Evolutionary conservation across 2,888 invertebrate genomes (phyloP), one percentile per base, ranked within the genome.

Genomic region (Agrotis ipsilon): DNA sequence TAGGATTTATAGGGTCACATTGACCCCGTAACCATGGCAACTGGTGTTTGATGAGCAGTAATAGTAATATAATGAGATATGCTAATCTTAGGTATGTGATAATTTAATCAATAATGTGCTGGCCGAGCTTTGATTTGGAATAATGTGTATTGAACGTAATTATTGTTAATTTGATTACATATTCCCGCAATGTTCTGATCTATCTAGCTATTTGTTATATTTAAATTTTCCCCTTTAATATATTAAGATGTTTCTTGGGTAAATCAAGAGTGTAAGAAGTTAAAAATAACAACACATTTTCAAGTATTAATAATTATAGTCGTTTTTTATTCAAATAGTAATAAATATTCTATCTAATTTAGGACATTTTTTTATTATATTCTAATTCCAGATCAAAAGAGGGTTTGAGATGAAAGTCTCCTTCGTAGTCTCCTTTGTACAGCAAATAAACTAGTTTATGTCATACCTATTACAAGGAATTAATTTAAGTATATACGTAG

Each of bases 1-100:
- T 70, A 65, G 51, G 49, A 82, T 80, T 77, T 64, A 69, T 63
- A 60, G 45, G 21, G 4, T 19, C 48, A 21, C 21, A 60, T 64
- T 60, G 63, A 59, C 57, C 24, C 21, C 3, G 64, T 71, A 18
- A 54, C 52, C 19, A 62, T 57, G 46, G 57, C 61, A 55, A 51
- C 57, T 46, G 24, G 46, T 27, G 32, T 62, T 14, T 27, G 60
- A n/a, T 57, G 32, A 68, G 49, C 63, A 70, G 27, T 61, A 64
- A 49, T 45, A 43, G 24, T 48, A 57, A 48, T 49, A 39, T 67
- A 58, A 70, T 67, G 61, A 62, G 60, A 55, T 76, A 76, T 65
- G 72, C 4, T 62, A 71, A 81, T 68, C 49, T 45, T 21, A 48
- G 43, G 14, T 62, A 54, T 51, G 54, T 43, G 19, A 27, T 54